Percentiles rank a stretch among this genome's conserved stretches.
These are phyloP conservation scores for Taphrorychus bicolor DNA, from an alignment of 2,888 invertebrate genomes.

Conservation along the genomic window DNA sequence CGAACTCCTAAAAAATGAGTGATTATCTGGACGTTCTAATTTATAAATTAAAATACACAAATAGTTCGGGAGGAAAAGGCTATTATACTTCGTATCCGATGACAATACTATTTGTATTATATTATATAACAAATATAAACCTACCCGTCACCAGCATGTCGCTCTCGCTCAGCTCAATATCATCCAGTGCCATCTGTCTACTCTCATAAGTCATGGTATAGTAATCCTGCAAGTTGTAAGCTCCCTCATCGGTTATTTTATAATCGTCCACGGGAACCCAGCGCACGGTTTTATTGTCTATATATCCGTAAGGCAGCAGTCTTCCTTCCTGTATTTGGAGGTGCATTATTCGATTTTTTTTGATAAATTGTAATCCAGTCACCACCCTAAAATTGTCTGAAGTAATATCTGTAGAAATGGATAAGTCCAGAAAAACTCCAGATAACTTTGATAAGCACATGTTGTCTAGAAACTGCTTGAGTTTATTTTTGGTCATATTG, in stretches of 20 bases:
- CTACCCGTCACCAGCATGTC: slow-evolving; percentile 78
- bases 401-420: too few relatives aligned
- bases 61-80: too few relatives aligned
- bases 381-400: slow-evolving; percentile 81
- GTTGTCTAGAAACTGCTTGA: not conserved
- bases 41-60: too few relatives aligned
- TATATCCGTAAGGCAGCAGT: slow-evolving; percentile 69
- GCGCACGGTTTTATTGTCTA: slow-evolving; percentile 65
- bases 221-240: slow-evolving; percentile 72
- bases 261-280: slow-evolving; percentile 76
- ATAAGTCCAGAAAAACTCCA: too few relatives aligned
- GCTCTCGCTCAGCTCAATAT: slow-evolving; percentile 67
- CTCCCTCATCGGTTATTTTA: slow-evolving; percentile 62
- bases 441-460: too few relatives aligned
- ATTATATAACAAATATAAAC: not conserved
- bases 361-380: slow-evolving; percentile 78
- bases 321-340: slow-evolving; percentile 82
- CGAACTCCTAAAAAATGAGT: slow-evolving; percentile 63
- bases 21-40: too few relatives aligned
- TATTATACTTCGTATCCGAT: too few relatives aligned
- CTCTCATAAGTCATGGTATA: slow-evolving; percentile 78
- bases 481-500: too few relatives aligned
- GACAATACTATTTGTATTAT: not conserved
- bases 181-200: slow-evolving; percentile 81
- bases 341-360: slow-evolving; percentile 77